phyloP scores from a whole-genome alignment of 1,140 invertebrate species.

The Hesperophylax magnus region DNA sequence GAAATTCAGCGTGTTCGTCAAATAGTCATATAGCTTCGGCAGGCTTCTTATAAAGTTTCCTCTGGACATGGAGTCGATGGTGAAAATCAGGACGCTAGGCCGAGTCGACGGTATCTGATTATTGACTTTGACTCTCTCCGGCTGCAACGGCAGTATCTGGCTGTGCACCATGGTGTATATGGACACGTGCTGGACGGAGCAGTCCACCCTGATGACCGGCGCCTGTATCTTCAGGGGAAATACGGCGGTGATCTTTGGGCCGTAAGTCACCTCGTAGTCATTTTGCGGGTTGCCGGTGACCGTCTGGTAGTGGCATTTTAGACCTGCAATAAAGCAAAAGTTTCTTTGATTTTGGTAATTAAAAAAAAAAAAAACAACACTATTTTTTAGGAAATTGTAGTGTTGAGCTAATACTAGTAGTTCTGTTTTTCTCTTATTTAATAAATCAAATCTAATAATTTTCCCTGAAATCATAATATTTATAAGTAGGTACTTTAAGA shows the following conservation, averaged over 20 bases:
- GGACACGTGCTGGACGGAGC: neutral
- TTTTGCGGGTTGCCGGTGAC: conserved; percentile 23
- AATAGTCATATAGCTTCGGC: conserved; percentile 46
- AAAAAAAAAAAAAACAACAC: too few species aligned
- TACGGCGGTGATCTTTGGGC: neutral
- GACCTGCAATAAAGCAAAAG: conserved; percentile 43
- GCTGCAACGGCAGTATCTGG: conserved; percentile 36
- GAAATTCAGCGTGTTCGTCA: conserved; percentile 42
- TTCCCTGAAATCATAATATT: too few species aligned
- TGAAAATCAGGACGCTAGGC: conserved; percentile 53
- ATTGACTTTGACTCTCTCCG: conserved; percentile 30
- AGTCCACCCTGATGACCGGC: conserved; percentile 44
- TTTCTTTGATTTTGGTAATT: too few species aligned
- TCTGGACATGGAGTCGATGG: conserved; percentile 55
- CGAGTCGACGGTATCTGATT: conserved; percentile 37
- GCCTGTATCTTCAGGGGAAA: conserved; percentile 44
- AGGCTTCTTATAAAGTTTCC: conserved; percentile 54
- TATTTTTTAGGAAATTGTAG: too few species aligned
- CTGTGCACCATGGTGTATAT: conserved; percentile 54
- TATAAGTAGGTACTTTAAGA: too few species aligned
- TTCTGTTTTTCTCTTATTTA: too few species aligned
- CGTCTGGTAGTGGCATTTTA: conserved; percentile 45
- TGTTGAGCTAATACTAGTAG: too few species aligned
- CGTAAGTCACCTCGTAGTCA: conserved; percentile 49
- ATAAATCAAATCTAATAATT: too few species aligned